These are phyloP conservation scores for Parnassius orleans DNA, from an alignment of 2,888 invertebrate genomes.

Conservation along the genomic window DNA sequence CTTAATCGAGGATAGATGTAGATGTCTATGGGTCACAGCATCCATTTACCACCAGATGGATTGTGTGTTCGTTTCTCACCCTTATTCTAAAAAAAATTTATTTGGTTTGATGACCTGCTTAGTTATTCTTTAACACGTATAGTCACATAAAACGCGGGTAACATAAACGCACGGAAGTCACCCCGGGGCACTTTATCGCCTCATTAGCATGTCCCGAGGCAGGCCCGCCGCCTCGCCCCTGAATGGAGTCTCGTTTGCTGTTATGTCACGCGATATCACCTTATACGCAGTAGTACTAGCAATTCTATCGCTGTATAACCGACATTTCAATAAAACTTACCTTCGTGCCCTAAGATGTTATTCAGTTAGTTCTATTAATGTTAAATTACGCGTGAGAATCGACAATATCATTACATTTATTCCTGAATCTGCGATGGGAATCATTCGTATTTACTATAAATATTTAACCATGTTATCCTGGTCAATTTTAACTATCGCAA, in stretches of 20 bases:
- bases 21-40: no score
- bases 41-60: no score
- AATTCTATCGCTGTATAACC: slow-evolving; percentile 8
- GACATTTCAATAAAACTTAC: slow-evolving; percentile 14
- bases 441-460: no score
- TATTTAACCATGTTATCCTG: no score
- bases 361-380: neutral
- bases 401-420: no score
- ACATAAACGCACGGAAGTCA: slow-evolving; percentile 34
- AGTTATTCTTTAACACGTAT: neutral
- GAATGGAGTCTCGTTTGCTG: slow-evolving; percentile 13
- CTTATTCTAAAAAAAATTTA: no score
- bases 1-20: no score
- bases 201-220: slow-evolving; percentile 44
- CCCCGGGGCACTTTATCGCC: slow-evolving; percentile 42
- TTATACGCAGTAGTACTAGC: slow-evolving; percentile 12
- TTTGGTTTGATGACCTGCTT: neutral
- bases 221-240: slow-evolving; percentile 11
- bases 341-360: neutral
- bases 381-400: neutral
- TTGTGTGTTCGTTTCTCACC: no score
- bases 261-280: slow-evolving; percentile 15
- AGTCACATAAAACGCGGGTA: slow-evolving; percentile 6
- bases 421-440: no score
- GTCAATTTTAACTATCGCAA: no score